phyloP scores from a whole-genome alignment of 1,140 invertebrate species.

The Drosophila nannoptera region DNA sequence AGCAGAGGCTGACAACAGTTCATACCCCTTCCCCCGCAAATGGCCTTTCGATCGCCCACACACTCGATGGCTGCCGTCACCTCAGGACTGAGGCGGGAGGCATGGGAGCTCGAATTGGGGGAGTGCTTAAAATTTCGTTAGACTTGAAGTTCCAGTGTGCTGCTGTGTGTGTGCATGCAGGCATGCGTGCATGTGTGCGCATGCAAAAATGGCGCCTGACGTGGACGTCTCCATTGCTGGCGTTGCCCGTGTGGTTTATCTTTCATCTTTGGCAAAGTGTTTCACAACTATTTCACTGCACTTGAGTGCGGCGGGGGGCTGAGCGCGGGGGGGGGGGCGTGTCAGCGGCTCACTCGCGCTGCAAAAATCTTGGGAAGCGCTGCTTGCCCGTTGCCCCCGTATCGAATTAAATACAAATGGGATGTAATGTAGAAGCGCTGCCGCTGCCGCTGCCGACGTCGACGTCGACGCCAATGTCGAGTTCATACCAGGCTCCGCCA shows the following conservation, averaged over 20 bases:
- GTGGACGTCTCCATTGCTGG: constrained; percentile 29
- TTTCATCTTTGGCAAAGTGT: constrained; percentile 77
- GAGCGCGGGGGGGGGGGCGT: background rate
- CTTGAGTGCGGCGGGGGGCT: constrained; percentile 53
- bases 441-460: background rate
- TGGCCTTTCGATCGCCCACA: no score
- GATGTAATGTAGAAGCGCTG: constrained; percentile 48
- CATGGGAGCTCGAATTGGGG: constrained; percentile 21
- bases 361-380: constrained; percentile 63
- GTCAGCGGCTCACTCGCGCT: constrained; percentile 41
- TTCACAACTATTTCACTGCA: constrained; percentile 76
- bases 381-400: constrained; percentile 52
- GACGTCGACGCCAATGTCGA: background rate
- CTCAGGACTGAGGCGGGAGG: no score
- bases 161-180: background rate
- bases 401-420: constrained; percentile 75
- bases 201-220: constrained; percentile 54
- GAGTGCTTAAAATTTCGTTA: constrained; percentile 31
- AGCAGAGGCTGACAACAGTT: no score
- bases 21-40: no score
- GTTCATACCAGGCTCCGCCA: no score
- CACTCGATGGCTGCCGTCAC: no score
- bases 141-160: constrained; percentile 24
- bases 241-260: constrained; percentile 64
- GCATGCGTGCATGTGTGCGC: constrained; percentile 4